Base-by-base conservation (phyloP, 2,113 vertebrate species). In the Pelvicachromis taeniatus region DNA sequence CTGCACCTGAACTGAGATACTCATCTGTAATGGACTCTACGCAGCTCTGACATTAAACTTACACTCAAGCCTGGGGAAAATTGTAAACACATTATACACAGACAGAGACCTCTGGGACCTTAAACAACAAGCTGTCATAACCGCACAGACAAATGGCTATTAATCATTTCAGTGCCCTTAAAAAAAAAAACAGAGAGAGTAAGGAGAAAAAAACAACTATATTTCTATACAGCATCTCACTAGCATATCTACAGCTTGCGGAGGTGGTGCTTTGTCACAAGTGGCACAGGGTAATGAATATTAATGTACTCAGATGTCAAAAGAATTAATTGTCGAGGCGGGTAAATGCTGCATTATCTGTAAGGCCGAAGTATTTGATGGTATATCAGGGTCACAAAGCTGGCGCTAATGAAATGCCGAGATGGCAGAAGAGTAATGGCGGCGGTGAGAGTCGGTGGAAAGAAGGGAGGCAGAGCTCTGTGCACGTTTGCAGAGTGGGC, bases 211-310 rank as follows among this genome's bases (percentile, higher is more conserved):
- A 45, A 29, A 75, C 10, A 19, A 63, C 23, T 59, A 53, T 35
- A 79, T 82, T 85, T 81, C 83, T n/a, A 75, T n/a, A 42, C 78
- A 70, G 31, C 84, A 83, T 82, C 85, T 89, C 73, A 19, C 87
- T 53, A 68, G 87, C 81, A 14, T 61, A 87, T 87, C 90, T 85
- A 13, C 86, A 52, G 89, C 38, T 82, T 16, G 77, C 21, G 68
- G 89, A 84, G 88, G 91, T 9, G 83, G 85, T 79, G 82, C 83
- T 93, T 95, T 96, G 93, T 96, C 95, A 96, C 90, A 92, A 94
- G 94, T 96, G 95, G 93, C 92, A 91, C 92, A 56, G 91, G 95
- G 88, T 96, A 96, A 97, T 97, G 96, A 97, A 97, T 97, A 97
- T 97, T 97, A 97, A 97, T 97, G 95, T 52, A 92, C 90, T 95